Evolutionary conservation across 2,113 vertebrate species (phyloP).

Genomic region (Ascaphus truei): DNA sequence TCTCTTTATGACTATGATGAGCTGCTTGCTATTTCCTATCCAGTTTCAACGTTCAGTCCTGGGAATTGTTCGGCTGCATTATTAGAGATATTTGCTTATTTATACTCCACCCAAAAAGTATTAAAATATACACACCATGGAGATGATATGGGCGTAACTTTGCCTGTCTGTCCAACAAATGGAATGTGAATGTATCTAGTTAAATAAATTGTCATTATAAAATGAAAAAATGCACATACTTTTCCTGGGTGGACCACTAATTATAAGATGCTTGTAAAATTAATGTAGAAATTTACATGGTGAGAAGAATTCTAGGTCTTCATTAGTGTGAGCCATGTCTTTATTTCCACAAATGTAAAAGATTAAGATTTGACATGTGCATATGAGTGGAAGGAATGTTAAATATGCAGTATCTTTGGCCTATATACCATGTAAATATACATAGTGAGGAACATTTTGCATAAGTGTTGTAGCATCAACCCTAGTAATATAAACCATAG

Average conservation of each 20-base stretch:
- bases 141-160: neutral
- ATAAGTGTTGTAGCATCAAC: neutral
- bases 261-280: neutral
- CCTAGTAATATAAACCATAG: neutral
- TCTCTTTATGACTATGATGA: too few species aligned
- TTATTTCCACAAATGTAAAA: neutral
- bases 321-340: neutral
- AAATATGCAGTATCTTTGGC: neutral
- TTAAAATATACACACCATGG: neutral
- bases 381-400: neutral
- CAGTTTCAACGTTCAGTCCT: neutral
- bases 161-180: neutral
- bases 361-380: neutral
- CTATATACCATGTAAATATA: neutral
- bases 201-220: neutral
- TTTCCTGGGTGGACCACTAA: too few species aligned
- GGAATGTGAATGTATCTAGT: neutral
- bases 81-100: neutral
- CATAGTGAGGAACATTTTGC: neutral
- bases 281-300: neutral
- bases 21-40: neutral
- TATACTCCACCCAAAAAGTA: neutral
- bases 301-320: neutral
- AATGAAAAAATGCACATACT: too few species aligned
- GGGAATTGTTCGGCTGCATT: neutral